Conservation (phyloP, 2,113 vertebrate species). For the Melierax canorus region DNA sequence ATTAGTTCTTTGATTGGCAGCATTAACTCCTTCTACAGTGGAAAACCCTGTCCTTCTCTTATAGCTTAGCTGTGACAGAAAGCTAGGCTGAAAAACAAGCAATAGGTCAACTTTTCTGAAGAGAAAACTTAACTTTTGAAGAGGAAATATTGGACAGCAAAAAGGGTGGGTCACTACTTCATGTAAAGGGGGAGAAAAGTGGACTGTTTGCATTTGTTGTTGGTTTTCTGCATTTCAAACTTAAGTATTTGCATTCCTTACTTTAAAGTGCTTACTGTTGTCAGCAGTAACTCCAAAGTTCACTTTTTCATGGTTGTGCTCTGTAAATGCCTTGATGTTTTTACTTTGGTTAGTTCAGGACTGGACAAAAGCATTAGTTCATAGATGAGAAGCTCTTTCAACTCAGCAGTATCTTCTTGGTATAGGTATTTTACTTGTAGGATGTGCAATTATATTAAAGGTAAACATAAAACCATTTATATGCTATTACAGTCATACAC, state of each 20-base stretch:
- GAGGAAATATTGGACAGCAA: background rate
- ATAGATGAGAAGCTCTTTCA: background rate
- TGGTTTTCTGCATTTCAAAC: background rate
- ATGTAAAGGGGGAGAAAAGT: too few relatives aligned
- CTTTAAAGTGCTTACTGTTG: background rate
- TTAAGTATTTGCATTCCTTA: background rate
- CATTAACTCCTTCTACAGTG: background rate
- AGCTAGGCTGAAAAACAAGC: background rate
- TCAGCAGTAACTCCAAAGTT: background rate
- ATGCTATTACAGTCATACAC: accelerated
- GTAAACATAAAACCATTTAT: background rate
- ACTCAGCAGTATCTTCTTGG: background rate
- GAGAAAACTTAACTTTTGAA: background rate
- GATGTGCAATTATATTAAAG: background rate
- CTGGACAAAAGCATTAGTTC: background rate
- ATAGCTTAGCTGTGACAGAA: background rate
- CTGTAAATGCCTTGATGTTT: background rate
- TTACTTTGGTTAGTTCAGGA: background rate
- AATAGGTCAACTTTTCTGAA: background rate
- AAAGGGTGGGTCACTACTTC: background rate
- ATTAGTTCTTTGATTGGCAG: background rate
- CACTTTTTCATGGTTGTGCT: background rate
- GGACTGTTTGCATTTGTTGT: background rate
- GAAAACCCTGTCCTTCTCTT: background rate
- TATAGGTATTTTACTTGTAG: background rate